These are phyloP conservation scores for Achlya flavicornis DNA, from an alignment of 2,888 invertebrate genomes.

Conservation along the genomic window DNA sequence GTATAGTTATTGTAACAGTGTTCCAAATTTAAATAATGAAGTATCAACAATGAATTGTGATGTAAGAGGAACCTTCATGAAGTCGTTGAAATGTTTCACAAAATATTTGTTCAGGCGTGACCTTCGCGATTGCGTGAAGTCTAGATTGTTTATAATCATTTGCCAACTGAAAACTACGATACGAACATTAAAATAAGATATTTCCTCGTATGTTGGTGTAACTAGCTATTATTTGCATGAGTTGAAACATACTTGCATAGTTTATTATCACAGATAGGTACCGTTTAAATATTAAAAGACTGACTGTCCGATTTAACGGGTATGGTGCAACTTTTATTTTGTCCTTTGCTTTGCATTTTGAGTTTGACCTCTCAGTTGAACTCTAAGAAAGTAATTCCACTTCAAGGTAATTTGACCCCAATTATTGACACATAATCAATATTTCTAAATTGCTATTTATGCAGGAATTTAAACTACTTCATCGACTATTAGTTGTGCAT, in stretches of 20 bases:
- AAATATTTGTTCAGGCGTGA: constrained; percentile 33
- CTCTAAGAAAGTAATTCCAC: neutral
- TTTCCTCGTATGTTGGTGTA: neutral
- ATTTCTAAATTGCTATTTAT: neutral
- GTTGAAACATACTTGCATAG: neutral
- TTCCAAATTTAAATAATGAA: constrained; percentile 26
- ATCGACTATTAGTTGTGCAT: neutral
- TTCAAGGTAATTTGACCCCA: neutral
- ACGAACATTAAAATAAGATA: neutral
- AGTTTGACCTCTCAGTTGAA: neutral
- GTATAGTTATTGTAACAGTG: constrained; percentile 36
- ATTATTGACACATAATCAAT: neutral
- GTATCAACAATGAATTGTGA: constrained; percentile 24
- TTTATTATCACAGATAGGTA: neutral
- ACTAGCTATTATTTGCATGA: neutral
- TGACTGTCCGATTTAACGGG: too few relatives aligned
- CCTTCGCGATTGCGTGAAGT: constrained; percentile 44
- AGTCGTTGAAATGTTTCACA: constrained; percentile 22
- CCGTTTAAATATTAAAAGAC: too few relatives aligned
- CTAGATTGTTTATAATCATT: constrained; percentile 46
- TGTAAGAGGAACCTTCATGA: constrained; percentile 15
- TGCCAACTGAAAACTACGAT: constrained; percentile 32
- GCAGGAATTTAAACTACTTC: neutral
- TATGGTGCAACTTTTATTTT: neutral
- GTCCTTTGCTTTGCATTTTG: neutral